Evolutionary conservation across 2,888 invertebrate species (phyloP).

Genomic region (Alviniconcha strummeri): DNA sequence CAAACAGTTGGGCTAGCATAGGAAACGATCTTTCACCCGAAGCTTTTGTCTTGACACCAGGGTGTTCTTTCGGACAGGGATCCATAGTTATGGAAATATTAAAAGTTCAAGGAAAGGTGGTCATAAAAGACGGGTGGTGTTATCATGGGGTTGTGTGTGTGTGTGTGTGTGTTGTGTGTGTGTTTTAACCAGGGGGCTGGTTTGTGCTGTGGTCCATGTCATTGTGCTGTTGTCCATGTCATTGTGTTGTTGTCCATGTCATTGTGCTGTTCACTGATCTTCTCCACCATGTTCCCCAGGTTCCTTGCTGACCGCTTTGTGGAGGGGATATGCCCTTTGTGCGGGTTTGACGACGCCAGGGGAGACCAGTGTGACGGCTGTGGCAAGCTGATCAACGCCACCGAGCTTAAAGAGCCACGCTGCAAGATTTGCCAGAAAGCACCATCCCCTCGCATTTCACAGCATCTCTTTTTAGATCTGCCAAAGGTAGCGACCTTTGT

Average conservation of each 20-base stretch:
- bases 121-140: too few relatives aligned
- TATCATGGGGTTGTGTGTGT: not conserved
- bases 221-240: not conserved
- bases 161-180: not conserved
- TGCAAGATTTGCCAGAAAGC: constrained; percentile 89
- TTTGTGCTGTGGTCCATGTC: too few relatives aligned
- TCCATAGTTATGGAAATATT: too few relatives aligned
- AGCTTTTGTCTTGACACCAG: too few relatives aligned
- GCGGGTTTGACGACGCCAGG: constrained; percentile 92
- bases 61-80: too few relatives aligned
- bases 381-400: constrained; percentile 94
- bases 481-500: constrained; percentile 80
- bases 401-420: constrained; percentile 87
- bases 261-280: not conserved
- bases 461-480: constrained; percentile 95
- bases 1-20: too few relatives aligned
- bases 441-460: constrained; percentile 84
- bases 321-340: constrained; percentile 96
- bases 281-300: constrained; percentile 48
- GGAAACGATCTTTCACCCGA: too few relatives aligned
- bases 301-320: constrained; percentile 85
- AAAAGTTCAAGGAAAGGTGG: too few relatives aligned
- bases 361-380: constrained; percentile 99
- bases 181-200: not conserved
- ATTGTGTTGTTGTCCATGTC: too few relatives aligned